Evolutionary conservation across 2,113 vertebrate species (phyloP).

Genomic region (Tetrax tetrax): DNA sequence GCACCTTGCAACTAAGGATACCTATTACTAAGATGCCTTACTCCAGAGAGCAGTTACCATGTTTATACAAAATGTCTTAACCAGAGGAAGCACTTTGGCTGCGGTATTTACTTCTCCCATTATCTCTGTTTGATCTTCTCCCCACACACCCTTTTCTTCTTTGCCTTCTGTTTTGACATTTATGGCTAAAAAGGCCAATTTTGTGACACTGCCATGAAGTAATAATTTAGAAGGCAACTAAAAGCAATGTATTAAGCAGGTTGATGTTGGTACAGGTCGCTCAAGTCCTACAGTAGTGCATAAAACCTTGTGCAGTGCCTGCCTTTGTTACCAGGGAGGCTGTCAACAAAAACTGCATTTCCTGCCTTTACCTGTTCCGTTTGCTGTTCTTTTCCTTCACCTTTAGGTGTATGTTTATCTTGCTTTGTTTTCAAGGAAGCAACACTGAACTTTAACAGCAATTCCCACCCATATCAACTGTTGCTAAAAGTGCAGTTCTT

Average conservation of each 20-base stretch:
- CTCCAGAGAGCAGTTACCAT: accelerated
- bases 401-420: background rate
- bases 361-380: background rate
- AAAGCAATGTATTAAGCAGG: background rate
- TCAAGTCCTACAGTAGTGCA: background rate
- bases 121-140: background rate
- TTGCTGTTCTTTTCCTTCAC: background rate
- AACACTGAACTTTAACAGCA: background rate
- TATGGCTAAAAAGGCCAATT: background rate
- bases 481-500: background rate
- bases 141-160: background rate
- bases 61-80: background rate
- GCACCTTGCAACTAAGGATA: background rate
- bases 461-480: background rate
- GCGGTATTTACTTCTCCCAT: background rate
- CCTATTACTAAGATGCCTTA: background rate
- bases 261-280: background rate
- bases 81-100: background rate
- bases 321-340: background rate
- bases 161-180: background rate
- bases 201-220: background rate
- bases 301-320: background rate
- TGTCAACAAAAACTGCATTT: background rate
- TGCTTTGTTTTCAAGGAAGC: background rate
- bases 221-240: background rate